Evolutionary conservation across 1,140 invertebrate species (phyloP).

Genomic region (Meloidogyne floridensis): DNA sequence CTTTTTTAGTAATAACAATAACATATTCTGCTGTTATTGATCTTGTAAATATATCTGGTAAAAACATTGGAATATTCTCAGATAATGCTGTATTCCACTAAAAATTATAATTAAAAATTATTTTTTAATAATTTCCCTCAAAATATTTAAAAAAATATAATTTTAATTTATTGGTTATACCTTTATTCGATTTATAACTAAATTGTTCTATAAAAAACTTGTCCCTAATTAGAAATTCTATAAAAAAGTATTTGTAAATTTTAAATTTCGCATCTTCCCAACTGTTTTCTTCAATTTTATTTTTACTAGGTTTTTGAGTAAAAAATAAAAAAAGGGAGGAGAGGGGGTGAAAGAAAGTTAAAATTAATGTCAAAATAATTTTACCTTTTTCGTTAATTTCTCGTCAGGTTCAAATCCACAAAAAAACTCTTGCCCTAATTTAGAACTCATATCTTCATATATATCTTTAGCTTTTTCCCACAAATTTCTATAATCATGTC

Average conservation of each 20-base stretch:
- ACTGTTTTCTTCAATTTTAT: no score
- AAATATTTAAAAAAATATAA: no score
- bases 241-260: not conserved
- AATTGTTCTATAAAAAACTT: no score
- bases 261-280: no score
- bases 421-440: not conserved
- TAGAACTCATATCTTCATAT: not conserved
- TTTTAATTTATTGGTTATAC: no score
- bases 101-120: not conserved
- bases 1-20: conserved; percentile 6
- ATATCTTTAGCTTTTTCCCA: not conserved
- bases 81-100: not conserved
- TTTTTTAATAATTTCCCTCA: no score
- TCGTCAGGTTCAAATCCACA: not conserved
- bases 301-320: no score
- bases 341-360: no score
- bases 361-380: no score
- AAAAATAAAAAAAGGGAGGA: no score
- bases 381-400: not conserved
- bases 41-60: conserved; percentile 6
- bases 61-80: not conserved
- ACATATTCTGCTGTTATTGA: not conserved
- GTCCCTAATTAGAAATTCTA: not conserved
- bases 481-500: not conserved
- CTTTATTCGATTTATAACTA: no score